These are phyloP conservation scores for Andrena chrysosceles DNA, from an alignment of 2,888 invertebrate genomes.

Conservation along the genomic window DNA sequence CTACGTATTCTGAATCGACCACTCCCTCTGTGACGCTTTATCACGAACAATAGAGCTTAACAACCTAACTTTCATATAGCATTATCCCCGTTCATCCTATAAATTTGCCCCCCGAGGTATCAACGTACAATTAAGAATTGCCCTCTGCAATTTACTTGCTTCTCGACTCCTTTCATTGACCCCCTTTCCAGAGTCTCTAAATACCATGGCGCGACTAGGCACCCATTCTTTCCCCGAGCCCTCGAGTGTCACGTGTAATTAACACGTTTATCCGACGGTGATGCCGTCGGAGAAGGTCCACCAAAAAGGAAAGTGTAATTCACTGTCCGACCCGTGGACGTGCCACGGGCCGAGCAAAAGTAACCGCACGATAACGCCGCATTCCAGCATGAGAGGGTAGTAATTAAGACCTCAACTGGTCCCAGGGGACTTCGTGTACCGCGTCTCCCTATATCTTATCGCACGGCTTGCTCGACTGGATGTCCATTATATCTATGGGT, in stretches of 20 bases:
- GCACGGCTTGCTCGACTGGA: slow-evolving; percentile 61
- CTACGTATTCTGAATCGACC: too few relatives aligned
- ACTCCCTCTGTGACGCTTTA: too few relatives aligned
- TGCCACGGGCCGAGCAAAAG: slow-evolving; percentile 56
- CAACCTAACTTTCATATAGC: neutral
- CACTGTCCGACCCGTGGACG: slow-evolving; percentile 57
- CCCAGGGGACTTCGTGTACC: slow-evolving; percentile 61
- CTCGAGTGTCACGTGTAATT: slow-evolving; percentile 50
- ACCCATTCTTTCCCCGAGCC: neutral
- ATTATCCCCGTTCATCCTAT: neutral
- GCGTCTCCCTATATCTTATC: slow-evolving; percentile 68
- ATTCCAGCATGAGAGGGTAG: slow-evolving; percentile 71
- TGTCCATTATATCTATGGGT: slow-evolving; percentile 56
- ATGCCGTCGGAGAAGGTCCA: slow-evolving; percentile 32
- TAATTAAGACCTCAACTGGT: slow-evolving; percentile 82
- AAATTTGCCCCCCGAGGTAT: neutral
- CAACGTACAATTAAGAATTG: neutral
- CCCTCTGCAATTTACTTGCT: slow-evolving; percentile 2
- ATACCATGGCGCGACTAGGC: neutral
- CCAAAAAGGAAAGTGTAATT: slow-evolving; percentile 66
- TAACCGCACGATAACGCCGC: slow-evolving; percentile 70
- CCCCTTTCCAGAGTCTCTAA: neutral
- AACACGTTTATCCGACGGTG: slow-evolving; percentile 48
- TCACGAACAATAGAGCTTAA: neutral
- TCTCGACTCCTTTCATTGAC: neutral